Evolutionary conservation across 2,113 vertebrate genomes (phyloP), one percentile per base, ranked within the genome.

Genomic region (Dicentrarchus labrax): DNA sequence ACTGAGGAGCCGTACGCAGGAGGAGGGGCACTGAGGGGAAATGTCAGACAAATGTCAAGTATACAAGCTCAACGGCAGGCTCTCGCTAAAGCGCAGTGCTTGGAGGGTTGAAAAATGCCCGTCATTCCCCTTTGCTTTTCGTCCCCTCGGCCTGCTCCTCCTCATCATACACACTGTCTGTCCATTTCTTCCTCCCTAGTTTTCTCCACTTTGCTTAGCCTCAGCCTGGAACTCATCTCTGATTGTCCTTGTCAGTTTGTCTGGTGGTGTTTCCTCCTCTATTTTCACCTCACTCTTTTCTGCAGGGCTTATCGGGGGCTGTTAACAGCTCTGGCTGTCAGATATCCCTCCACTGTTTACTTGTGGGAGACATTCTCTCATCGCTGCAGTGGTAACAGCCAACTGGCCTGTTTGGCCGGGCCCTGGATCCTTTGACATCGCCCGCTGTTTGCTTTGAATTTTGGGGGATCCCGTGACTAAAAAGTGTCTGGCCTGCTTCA

Each of bases 11-110:
- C 36, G 19, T 80, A 64, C 39, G 61, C 77, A 76, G 67, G 80
- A 78, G 87, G 84, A 72, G 79, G 85, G 81, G 83, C 68, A 77
- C 69, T 43, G 57, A 82, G 93, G 91, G 88, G 91, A 94, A 96
- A 96, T 96, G 94, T 95, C 94, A 96, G 90, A 93, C 83, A 96
- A 96, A 96, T 96, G 96, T 96, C 95, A 95, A 95, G 89, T 94
- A 86, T 92, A 94, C 88, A 88, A 90, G 77, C 89, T 92, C 81
- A 78, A 89, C 64, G 17, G 72, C 85, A 65, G 77, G 81, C 89
- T 78, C 81, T 76, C 7, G 21, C 78, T 80, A 73, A 91, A 76
- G 74, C 76, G 30, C 65, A 82, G 54, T 8, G 59, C 76, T 72
- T 11, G 56, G 61, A 78, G 76, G 71, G 50, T 21, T 79, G 66